Conservation (phyloP, 2,113 vertebrate species). For the Tyrannus savana region DNA sequence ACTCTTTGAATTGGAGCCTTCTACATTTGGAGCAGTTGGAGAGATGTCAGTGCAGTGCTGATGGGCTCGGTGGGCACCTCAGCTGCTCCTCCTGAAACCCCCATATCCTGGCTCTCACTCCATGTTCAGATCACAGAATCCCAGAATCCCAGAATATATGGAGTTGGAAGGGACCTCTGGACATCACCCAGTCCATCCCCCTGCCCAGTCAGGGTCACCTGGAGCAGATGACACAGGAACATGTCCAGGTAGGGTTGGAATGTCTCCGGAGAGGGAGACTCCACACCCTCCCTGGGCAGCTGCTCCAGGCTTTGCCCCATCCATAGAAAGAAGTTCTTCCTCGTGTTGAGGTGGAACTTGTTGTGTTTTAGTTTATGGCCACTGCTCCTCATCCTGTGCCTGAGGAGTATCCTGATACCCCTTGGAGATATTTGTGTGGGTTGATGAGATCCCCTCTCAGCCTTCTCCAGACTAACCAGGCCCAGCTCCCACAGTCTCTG, state of each 20-base stretch:
- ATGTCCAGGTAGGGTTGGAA: neutral
- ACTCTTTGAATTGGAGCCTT: neutral
- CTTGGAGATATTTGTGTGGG: neutral
- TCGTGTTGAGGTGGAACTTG: neutral
- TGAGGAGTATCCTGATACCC: neutral
- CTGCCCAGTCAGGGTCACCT: neutral
- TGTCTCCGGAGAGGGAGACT: neutral
- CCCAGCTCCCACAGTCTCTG: neutral
- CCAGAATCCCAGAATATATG: neutral
- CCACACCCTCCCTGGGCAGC: neutral
- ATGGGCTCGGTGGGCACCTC: rapidly evolving
- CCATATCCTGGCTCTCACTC: neutral
- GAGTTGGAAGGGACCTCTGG: neutral
- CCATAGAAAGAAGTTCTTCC: neutral
- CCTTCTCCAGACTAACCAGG: neutral
- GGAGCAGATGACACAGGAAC: neutral
- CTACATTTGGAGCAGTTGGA: neutral
- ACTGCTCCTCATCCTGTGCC: neutral
- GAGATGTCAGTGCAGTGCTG: rapidly evolving
- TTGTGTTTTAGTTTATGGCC: neutral
- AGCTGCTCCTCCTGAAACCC: neutral
- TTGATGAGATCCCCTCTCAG: neutral
- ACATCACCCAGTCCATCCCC: neutral
- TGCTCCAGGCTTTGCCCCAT: neutral
- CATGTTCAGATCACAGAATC: neutral